Conservation (phyloP, 2,888 invertebrate genomes). For the Anthoptus insignis region DNA sequence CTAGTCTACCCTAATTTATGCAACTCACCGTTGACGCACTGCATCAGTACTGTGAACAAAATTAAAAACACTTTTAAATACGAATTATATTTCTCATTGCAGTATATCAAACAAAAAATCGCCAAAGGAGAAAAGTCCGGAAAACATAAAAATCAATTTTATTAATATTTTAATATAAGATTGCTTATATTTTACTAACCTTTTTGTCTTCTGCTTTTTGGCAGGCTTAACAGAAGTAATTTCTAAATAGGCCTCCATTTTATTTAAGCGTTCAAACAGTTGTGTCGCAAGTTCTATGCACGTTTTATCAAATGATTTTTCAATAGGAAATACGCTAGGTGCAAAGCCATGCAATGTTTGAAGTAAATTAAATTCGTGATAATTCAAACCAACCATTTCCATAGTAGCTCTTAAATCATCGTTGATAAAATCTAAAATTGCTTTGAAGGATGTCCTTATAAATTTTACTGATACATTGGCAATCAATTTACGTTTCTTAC, state of each 20-base stretch:
- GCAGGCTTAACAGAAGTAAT: not conserved
- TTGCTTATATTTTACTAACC: not conserved
- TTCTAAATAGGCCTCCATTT: not conserved
- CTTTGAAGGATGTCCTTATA: conserved; percentile 43
- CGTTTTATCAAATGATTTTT: not conserved
- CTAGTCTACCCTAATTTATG: not conserved
- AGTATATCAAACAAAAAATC: too few relatives aligned
- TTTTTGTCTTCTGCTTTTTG: not conserved
- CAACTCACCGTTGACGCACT: not conserved
- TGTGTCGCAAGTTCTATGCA: not conserved
- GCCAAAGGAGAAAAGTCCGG: too few relatives aligned
- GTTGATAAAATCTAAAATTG: conserved; percentile 50
- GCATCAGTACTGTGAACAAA: not conserved
- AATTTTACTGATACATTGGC: conserved; percentile 41
- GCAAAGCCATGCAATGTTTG: not conserved
- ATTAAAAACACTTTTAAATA: not conserved
- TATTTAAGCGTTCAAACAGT: not conserved
- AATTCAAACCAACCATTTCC: not conserved
- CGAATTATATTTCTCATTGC: not conserved
- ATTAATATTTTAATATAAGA: too few relatives aligned
- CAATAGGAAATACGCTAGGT: not conserved
- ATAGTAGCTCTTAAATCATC: conserved; percentile 47
- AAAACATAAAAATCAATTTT: too few relatives aligned
- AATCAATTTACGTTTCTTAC: not conserved
- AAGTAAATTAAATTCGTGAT: not conserved